Conservation (phyloP, 2,888 invertebrate genomes). For the Dermolepida albohirtum region DNA sequence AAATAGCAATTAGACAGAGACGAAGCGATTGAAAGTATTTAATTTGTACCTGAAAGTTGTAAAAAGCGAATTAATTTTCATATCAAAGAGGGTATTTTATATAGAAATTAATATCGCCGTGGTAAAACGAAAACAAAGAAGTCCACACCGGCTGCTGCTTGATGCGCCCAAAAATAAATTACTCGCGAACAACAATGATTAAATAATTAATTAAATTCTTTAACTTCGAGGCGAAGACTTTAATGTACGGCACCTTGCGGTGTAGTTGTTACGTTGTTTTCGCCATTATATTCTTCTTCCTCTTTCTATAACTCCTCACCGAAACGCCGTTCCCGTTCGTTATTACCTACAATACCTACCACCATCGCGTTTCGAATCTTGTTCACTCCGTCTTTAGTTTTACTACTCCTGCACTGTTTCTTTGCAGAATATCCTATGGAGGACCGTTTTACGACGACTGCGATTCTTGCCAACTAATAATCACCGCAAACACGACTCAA, state of each 20-base stretch:
- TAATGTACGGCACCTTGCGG: slow-evolving; percentile 61
- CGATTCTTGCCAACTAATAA: slow-evolving; percentile 55
- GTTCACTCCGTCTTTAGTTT: slow-evolving; percentile 7
- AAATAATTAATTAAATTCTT: slow-evolving; percentile 64
- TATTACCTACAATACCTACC: slow-evolving; percentile 15
- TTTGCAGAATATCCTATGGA: background rate
- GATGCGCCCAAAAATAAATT: slow-evolving; percentile 53
- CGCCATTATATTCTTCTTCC: slow-evolving; percentile 7
- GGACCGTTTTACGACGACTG: slow-evolving; percentile 2
- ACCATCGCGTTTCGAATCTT: slow-evolving; percentile 7
- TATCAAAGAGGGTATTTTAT: slow-evolving; percentile 54
- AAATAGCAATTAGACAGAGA: slow-evolving; percentile 28
- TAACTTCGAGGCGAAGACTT: slow-evolving; percentile 59
- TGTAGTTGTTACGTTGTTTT: slow-evolving; percentile 45
- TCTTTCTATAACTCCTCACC: slow-evolving; percentile 41
- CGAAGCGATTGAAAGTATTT: slow-evolving; percentile 41
- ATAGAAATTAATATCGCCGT: slow-evolving; percentile 56
- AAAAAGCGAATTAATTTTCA: slow-evolving; percentile 50
- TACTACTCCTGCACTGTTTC: slow-evolving; percentile 1
- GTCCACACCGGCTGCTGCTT: slow-evolving; percentile 9
- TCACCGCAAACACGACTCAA: slow-evolving; percentile 57
- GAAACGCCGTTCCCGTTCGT: background rate
- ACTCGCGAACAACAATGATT: slow-evolving; percentile 60
- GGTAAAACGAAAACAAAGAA: slow-evolving; percentile 45
- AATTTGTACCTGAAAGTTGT: slow-evolving; percentile 49